Evolutionary conservation across 2,888 invertebrate genomes (phyloP), one percentile per base, ranked within the genome.

Genomic region (Cheilosia variabilis): DNA sequence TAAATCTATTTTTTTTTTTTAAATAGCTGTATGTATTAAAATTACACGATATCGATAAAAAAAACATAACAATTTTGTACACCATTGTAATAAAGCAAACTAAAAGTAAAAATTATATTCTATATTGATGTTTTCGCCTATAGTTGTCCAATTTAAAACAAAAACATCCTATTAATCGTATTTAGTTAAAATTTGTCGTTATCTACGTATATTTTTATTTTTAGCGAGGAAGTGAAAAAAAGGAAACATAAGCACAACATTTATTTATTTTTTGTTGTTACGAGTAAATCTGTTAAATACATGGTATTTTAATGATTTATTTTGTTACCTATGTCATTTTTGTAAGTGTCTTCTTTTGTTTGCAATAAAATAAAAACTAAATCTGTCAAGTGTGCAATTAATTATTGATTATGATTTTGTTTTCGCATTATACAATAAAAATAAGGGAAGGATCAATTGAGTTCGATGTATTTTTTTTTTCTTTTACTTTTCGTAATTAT

Each of bases 341-440:
- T 53, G 52, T 9, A 57, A 47, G 50, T 3, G 52, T 62, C 45
- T 19, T 37, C 45, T 57, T 45, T 65, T 45, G 22, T 60, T 65
- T 79, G 69, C 78, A 77, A 77, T 78, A 78, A n/a, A n/a, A 63
- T 75, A 57, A 41, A 17, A 60, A 52, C 27, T 45, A 69, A 50
- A 57, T 69, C 58, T 55, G 9, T 75, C 27, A 53, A 69, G 62
- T 65, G 84, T 84, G 84, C 84, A 84, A 84, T 84, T 60, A 53
- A 24, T 63, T 73, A 53, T 62, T 71, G 22, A 63, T 63, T 37
- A 71, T 78, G 41, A 45, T 79, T 50, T 52, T 43, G 55, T 60
- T 47, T 69, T 75, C 34, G 41, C 73, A 62, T 72, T 37, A 69
- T 45, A 37, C 15, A 45, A 58, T 17, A 58, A 17, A 65, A 17